phyloP scores from a whole-genome alignment of 2,113 vertebrate genomes.

The Pelobates fuscus region DNA sequence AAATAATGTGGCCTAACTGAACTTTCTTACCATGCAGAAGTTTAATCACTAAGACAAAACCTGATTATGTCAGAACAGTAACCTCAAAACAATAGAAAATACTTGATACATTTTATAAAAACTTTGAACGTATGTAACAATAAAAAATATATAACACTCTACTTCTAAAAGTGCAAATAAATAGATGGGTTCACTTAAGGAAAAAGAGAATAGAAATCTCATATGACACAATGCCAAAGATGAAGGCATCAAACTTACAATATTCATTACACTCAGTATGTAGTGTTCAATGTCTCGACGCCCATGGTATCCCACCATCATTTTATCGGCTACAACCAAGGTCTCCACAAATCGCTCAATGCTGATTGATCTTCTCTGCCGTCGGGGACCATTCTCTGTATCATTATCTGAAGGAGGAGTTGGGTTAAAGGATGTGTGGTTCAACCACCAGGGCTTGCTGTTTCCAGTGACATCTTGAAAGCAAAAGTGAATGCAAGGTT shows the following conservation, averaged over 20 bases:
- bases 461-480: constrained; percentile 78
- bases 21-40: too few relatives aligned
- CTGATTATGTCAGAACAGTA: too few relatives aligned
- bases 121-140: too few relatives aligned
- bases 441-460: constrained; percentile 71
- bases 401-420: constrained; percentile 62
- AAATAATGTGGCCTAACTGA: too few relatives aligned
- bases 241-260: constrained; percentile 95
- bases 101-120: too few relatives aligned
- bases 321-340: constrained; percentile 95
- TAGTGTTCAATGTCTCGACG: constrained; percentile 98
- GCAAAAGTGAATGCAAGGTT: constrained; percentile 41
- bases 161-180: too few relatives aligned
- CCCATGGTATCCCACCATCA: constrained; percentile 98
- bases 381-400: constrained; percentile 59
- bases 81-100: too few relatives aligned
- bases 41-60: too few relatives aligned
- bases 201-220: background rate
- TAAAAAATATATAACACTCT: too few relatives aligned
- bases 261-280: constrained; percentile 98
- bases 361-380: constrained; percentile 89
- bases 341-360: constrained; percentile 95
- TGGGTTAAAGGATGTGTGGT: constrained; percentile 61
- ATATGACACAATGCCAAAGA: background rate
- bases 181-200: too few relatives aligned